A percentile compares a stretch with the other conserved stretches of the same genome.
Evolutionary conservation across 2,888 invertebrate species (phyloP).

Genomic region (Idaea aversata): DNA sequence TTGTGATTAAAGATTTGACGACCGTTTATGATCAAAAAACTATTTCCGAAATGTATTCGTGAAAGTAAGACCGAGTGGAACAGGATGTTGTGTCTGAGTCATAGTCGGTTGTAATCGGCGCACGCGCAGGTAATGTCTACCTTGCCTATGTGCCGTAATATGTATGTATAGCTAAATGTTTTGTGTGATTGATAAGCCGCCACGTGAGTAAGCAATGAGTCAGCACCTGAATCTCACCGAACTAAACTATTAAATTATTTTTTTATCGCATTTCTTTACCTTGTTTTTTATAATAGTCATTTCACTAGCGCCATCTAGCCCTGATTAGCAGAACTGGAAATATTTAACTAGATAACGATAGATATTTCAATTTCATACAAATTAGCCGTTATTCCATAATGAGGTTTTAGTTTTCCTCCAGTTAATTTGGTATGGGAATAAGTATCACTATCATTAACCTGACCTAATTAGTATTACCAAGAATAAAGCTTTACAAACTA

Average conservation of each 20-base stretch:
- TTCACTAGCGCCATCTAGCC: neutral
- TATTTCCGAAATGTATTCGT: conserved; percentile 35
- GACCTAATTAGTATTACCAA: no score
- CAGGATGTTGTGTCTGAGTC: conserved; percentile 69
- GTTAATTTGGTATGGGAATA: no score
- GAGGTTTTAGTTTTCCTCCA: no score
- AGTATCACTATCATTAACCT: no score
- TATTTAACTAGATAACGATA: no score
- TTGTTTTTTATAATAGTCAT: neutral
- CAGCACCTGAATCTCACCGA: conserved; percentile 37
- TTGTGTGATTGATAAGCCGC: conserved; percentile 69
- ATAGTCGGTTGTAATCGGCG: conserved; percentile 58
- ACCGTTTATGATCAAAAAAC: neutral
- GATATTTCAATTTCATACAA: no score
- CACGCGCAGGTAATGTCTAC: conserved; percentile 71
- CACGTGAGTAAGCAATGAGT: conserved; percentile 69
- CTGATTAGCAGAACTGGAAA: no score
- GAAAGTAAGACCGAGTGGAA: conserved; percentile 69
- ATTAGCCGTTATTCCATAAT: no score
- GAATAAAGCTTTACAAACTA: no score
- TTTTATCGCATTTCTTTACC: neutral
- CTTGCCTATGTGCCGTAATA: conserved; percentile 50
- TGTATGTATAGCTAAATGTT: conserved; percentile 39
- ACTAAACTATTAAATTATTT: conserved; percentile 21
- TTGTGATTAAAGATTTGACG: conserved; percentile 10